phyloP scores from a whole-genome alignment of 2,888 invertebrate species.

The Neoascia interrupta region DNA sequence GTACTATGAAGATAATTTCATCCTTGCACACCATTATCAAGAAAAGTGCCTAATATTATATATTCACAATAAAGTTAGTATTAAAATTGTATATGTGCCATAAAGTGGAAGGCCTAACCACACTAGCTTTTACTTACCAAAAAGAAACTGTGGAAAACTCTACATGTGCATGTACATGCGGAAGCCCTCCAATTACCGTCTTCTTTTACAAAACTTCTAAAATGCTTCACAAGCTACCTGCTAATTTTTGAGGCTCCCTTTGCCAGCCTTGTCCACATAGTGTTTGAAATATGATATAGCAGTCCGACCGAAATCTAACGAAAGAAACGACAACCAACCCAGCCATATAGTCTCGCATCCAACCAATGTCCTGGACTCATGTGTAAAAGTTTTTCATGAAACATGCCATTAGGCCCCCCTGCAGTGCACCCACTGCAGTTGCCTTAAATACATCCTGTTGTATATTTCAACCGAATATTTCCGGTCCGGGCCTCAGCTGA shows the following conservation, averaged over 20 bases:
- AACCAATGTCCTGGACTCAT: constrained; percentile 32
- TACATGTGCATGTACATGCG: no score
- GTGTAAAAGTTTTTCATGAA: constrained; percentile 49
- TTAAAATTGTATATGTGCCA: no score
- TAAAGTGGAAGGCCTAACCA: no score
- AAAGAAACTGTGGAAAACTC: no score
- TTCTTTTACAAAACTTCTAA: background rate
- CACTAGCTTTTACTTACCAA: no score
- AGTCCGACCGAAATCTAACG: constrained; percentile 7
- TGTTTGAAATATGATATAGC: constrained; percentile 55
- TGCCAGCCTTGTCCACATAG: constrained; percentile 27
- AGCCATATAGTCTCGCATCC: constrained; percentile 11
- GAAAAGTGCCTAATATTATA: no score
- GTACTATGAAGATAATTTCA: no score
- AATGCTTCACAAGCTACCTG: constrained; percentile 15
- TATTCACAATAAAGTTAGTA: no score
- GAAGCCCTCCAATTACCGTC: background rate
- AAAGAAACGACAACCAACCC: constrained; percentile 1
- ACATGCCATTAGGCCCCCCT: constrained; percentile 28
- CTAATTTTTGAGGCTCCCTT: constrained; percentile 42
- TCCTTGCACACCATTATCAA: no score
- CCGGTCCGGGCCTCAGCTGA: constrained; percentile 47
- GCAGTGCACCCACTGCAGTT: background rate
- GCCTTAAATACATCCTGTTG: constrained; percentile 5
- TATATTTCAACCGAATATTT: constrained; percentile 30